A percentile compares a stretch with the other conserved stretches of the same genome.
Evolutionary conservation across 2,888 invertebrate species (phyloP).

Genomic region (Tanytarsus gracilentus): DNA sequence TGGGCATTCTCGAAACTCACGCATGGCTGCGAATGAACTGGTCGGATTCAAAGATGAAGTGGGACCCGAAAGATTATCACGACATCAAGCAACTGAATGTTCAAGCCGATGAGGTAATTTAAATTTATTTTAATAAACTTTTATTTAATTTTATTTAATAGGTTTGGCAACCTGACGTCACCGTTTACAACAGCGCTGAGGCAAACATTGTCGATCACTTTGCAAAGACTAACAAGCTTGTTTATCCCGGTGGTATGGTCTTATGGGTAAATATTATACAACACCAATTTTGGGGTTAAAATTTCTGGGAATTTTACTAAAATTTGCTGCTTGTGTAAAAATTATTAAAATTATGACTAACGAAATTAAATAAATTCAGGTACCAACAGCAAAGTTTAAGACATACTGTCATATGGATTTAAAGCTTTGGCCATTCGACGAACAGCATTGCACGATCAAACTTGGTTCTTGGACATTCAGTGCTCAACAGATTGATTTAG

Average conservation of each 20-base stretch:
- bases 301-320: background rate
- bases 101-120: constrained; percentile 50
- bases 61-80: constrained; percentile 60
- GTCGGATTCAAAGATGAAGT: constrained; percentile 62
- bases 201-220: constrained; percentile 52
- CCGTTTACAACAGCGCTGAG: constrained; percentile 59
- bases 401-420: constrained; percentile 58
- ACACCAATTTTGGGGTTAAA: background rate
- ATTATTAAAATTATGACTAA: background rate
- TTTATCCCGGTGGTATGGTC: constrained; percentile 47
- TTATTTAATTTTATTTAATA: background rate
- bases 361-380: background rate
- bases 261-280: constrained; percentile 45
- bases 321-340: background rate
- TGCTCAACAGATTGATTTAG: constrained; percentile 50
- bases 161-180: constrained; percentile 70
- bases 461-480: constrained; percentile 67
- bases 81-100: constrained; percentile 52
- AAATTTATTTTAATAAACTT: background rate
- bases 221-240: constrained; percentile 49
- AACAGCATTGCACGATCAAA: constrained; percentile 55
- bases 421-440: constrained; percentile 65
- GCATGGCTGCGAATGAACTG: constrained; percentile 54
- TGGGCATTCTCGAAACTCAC: constrained; percentile 51
- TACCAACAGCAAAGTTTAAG: constrained; percentile 58